Evolutionary conservation across 1,140 invertebrate genomes (phyloP), one percentile per base, ranked within the genome.

Genomic region (Aphaenogaster ashmeadi): DNA sequence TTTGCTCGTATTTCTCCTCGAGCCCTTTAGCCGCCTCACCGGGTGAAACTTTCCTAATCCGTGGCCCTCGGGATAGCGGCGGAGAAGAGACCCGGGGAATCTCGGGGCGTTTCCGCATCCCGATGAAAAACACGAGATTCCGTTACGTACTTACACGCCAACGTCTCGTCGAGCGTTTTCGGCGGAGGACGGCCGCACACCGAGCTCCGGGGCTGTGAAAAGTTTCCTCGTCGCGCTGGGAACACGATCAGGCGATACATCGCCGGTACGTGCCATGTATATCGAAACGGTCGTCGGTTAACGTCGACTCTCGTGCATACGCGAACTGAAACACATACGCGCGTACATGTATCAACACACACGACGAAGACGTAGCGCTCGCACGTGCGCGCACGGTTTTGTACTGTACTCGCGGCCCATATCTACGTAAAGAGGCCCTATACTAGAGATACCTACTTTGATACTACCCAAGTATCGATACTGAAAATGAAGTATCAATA

Each of bases 181-280:
- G 80, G 81, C n/a, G 56, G 47, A 62, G 62, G 41, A 79, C 47
- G 52, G 47, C 21, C 56, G 44, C 41, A 74, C 83, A 77, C 47
- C 66, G 83, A 41, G 80, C 77, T 89, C 52, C 81, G 74, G 58
- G 83, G 87, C 69, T 84, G 89, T 88, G 88, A 89, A 91, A 91
- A 91, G 85, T 91, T 91, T 88, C 62, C 81, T 89, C 67, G 71
- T 72, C 86, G 89, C 77, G 77, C 71, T 81, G 88, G 90, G 77
- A 91, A 91, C 90, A 91, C 90, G 90, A 91, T 91, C 90, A 79
- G 90, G 89, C 90, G 90, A 91, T 91, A 91, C 90, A 91, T 91
- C 77, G 90, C 71, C 44, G 47, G 52, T 91, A 91, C 90, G 90
- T 91, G 90, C 88, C 50, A 52, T 33, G 90, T 91, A 91, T 91